These are phyloP conservation scores for Corapipo altera DNA, from an alignment of 2,113 vertebrate genomes.

Conservation along the genomic window DNA sequence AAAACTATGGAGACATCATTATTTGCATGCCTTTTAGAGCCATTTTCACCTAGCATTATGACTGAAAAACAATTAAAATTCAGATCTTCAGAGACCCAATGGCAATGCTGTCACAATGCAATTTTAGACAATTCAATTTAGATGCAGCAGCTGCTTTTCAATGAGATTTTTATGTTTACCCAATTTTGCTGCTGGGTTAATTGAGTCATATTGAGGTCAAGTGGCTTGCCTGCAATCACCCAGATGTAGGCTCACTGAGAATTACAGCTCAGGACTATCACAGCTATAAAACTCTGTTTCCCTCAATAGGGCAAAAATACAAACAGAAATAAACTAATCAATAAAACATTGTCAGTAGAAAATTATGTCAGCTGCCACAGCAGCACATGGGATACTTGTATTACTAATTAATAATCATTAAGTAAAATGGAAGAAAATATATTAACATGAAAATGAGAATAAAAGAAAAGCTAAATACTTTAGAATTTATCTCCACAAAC, in stretches of 20 bases:
- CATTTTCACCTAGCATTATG: constrained; percentile 4
- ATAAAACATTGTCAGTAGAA: neutral
- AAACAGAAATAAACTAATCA: constrained; percentile 6
- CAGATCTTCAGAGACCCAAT: constrained; percentile 6
- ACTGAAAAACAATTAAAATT: constrained; percentile 55
- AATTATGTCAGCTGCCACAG: neutral
- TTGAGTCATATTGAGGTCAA: constrained; percentile 62
- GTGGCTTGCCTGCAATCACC: constrained; percentile 45
- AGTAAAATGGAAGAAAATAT: neutral
- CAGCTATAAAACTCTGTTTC: neutral
- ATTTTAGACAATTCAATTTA: constrained; percentile 59
- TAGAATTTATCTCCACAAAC: neutral
- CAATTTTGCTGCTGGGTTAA: constrained; percentile 63
- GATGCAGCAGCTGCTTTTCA: constrained; percentile 60
- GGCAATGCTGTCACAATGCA: constrained; percentile 38
- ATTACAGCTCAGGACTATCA: constrained; percentile 19
- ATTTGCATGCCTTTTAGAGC: neutral
- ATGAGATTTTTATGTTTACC: constrained; percentile 50
- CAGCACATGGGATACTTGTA: neutral
- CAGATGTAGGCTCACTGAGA: constrained; percentile 28
- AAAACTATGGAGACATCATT: neutral
- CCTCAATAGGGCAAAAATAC: neutral
- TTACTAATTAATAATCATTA: neutral
- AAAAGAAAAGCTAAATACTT: neutral
- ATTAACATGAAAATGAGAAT: neutral